These are phyloP conservation scores for Perccottus glenii DNA, from an alignment of 2,113 vertebrate genomes.

Conservation along the genomic window DNA sequence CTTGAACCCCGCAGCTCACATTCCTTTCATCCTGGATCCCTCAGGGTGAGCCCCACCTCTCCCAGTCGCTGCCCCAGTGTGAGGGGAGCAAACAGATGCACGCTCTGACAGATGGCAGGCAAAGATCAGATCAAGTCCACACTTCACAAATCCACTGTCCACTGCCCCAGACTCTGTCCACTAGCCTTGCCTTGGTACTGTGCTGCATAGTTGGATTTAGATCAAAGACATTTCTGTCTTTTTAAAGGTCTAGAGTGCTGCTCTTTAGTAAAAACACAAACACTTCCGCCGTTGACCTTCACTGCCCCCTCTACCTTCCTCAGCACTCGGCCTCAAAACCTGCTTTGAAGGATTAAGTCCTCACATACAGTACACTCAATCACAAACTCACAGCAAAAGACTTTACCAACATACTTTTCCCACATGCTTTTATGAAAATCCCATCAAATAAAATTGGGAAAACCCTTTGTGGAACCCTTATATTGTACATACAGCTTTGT, in stretches of 20 bases:
- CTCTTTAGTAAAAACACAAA: conserved; percentile 75
- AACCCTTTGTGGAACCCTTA: too few relatives aligned
- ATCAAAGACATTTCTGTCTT: conserved; percentile 67
- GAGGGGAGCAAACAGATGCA: conserved; percentile 62
- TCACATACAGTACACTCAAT: neutral
- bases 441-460: too few relatives aligned
- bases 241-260: conserved; percentile 56
- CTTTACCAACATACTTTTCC: neutral
- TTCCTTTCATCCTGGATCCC: conserved; percentile 68
- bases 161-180: neutral
- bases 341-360: conserved; percentile 46
- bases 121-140: conserved; percentile 32
- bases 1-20: conserved; percentile 59
- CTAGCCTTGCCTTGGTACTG: conserved; percentile 19
- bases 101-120: conserved; percentile 44
- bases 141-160: conserved; percentile 2
- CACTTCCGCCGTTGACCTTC: conserved; percentile 59
- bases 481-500: too few relatives aligned
- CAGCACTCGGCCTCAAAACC: conserved; percentile 1
- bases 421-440: neutral
- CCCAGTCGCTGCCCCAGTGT: conserved; percentile 35
- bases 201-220: conserved; percentile 58
- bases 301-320: conserved; percentile 24
- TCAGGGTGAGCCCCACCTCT: conserved; percentile 38
- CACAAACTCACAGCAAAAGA: neutral